A percentile compares a stretch with the other conserved stretches of the same genome.
Evolutionary conservation across 1,140 invertebrate genomes (phyloP).

Genomic region (Sinonovacula constricta): DNA sequence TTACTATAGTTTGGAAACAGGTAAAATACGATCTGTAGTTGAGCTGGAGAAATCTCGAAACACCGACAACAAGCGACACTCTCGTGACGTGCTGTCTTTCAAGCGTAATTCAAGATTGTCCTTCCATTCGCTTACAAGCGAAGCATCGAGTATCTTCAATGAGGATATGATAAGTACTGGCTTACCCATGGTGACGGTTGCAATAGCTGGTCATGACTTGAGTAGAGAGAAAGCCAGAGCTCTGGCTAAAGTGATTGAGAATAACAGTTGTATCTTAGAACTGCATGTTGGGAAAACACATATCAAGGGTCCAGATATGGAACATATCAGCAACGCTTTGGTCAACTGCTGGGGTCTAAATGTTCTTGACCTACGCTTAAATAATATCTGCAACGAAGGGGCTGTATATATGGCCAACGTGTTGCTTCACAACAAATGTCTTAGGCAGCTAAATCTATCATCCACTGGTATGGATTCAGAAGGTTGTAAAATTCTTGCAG

Average conservation of each 20-base stretch:
- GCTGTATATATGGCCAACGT: constrained; percentile 62
- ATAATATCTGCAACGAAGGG: constrained; percentile 68
- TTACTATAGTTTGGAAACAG: constrained; percentile 65
- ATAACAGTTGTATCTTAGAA: constrained; percentile 68
- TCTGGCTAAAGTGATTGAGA: constrained; percentile 60
- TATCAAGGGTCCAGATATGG: constrained; percentile 65
- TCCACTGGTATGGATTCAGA: constrained; percentile 67
- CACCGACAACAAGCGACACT: constrained; percentile 58
- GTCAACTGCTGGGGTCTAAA: constrained; percentile 55
- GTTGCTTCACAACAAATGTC: constrained; percentile 62
- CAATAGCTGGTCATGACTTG: constrained; percentile 68
- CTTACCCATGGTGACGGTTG: constrained; percentile 68
- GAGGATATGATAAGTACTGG: constrained; percentile 53
- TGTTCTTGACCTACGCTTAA: constrained; percentile 73
- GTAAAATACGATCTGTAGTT: constrained; percentile 67
- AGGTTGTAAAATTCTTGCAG: constrained; percentile 60
- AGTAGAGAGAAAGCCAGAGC: constrained; percentile 59
- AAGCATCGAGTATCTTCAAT: constrained; percentile 46
- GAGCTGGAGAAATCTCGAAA: constrained; percentile 68
- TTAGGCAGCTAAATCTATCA: constrained; percentile 72
- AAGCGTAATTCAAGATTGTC: constrained; percentile 65
- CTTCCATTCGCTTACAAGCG: constrained; percentile 43
- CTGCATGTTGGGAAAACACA: constrained; percentile 72
- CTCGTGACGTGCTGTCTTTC: constrained; percentile 58
- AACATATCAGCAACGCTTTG: constrained; percentile 61